phyloP scores from a whole-genome alignment of 2,888 invertebrate genomes.

The Leucophora obtusa region DNA sequence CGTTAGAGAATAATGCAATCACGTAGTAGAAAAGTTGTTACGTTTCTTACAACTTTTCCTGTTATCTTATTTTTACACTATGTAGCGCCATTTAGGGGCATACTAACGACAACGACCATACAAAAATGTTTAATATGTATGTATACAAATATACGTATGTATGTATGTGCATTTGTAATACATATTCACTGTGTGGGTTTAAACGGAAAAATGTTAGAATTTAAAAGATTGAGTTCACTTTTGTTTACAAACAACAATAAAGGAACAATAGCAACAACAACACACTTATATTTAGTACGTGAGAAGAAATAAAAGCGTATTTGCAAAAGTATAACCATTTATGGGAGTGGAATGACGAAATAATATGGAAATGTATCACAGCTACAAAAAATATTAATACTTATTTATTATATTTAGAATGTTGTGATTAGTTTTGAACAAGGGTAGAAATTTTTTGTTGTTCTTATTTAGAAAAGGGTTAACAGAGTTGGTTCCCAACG shows the following conservation, averaged over 20 bases:
- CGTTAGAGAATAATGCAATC: slow-evolving; percentile 24
- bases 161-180: not conserved
- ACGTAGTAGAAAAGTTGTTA: slow-evolving; percentile 17
- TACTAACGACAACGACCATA: not conserved
- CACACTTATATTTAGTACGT: not conserved
- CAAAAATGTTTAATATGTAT: too few relatives aligned
- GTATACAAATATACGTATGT: too few relatives aligned
- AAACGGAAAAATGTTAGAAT: slow-evolving; percentile 31
- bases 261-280: slow-evolving; percentile 15
- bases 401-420: slow-evolving; percentile 22
- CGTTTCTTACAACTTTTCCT: slow-evolving; percentile 35
- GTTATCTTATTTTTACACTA: slow-evolving; percentile 28
- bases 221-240: slow-evolving; percentile 46
- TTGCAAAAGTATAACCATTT: slow-evolving; percentile 25
- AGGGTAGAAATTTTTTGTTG: not conserved
- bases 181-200: not conserved
- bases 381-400: slow-evolving; percentile 22
- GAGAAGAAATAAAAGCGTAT: slow-evolving; percentile 10
- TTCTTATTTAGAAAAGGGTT: slow-evolving; percentile 31
- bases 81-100: slow-evolving; percentile 41
- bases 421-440: not conserved
- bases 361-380: slow-evolving; percentile 6
- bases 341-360: slow-evolving; percentile 54
- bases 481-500: too few relatives aligned
- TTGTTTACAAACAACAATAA: slow-evolving; percentile 40